Percentiles rank a stretch among this genome's conserved stretches.
These are phyloP conservation scores for Scolanthus callimorphus DNA, from an alignment of 92 coral and sea anemone species.

Conservation along the genomic window DNA sequence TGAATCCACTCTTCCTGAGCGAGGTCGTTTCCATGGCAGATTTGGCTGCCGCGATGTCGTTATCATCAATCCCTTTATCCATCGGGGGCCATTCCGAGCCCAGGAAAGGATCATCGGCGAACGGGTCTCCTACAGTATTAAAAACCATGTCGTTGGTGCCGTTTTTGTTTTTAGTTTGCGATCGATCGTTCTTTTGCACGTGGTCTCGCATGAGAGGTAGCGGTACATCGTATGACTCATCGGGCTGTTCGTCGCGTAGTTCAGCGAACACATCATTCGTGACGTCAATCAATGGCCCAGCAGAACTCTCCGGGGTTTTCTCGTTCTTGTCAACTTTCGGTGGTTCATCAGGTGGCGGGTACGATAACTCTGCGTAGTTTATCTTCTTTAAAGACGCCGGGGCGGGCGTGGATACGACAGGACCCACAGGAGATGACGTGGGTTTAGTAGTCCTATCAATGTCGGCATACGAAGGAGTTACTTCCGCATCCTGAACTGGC, in stretches of 20 bases:
- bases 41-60: conserved; percentile 1
- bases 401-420: no score
- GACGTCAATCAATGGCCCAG: background rate
- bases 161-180: no score
- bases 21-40: conserved; percentile 5
- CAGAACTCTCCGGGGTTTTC: background rate
- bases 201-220: conserved; percentile 52
- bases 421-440: conserved; percentile 18
- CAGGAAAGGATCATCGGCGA: conserved; percentile 80
- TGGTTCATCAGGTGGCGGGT: conserved; percentile 57
- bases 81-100: conserved; percentile 32
- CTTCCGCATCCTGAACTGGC: no score
- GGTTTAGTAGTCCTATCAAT: no score
- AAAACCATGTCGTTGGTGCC: conserved; percentile 25
- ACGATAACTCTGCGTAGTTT: conserved; percentile 77
- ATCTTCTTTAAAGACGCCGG: conserved; percentile 23
- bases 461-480: no score
- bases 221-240: conserved; percentile 80
- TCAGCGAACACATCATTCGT: conserved; percentile 31
- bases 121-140: conserved; percentile 64
- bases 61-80: background rate
- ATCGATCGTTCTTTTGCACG: conserved; percentile 5
- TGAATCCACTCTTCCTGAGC: conserved; percentile 14
- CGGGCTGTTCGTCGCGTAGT: conserved; percentile 21
- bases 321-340: conserved; percentile 13